Percentiles rank a stretch among this genome's conserved stretches.
phyloP scores from a whole-genome alignment of 2,113 vertebrate genomes.

The Cnemophilus loriae region DNA sequence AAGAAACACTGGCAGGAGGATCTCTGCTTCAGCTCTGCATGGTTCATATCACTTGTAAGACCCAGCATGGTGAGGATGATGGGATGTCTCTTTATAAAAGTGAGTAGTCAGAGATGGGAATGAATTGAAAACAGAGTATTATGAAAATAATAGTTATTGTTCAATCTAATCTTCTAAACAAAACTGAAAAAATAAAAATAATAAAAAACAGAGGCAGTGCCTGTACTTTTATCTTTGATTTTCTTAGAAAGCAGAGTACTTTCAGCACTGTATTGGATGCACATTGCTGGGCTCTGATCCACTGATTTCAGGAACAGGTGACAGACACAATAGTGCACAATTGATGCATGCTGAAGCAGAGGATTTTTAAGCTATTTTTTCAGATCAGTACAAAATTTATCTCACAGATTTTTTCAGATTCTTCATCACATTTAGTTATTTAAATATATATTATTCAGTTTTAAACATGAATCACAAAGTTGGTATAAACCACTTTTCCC shows the following conservation, averaged over 20 bases:
- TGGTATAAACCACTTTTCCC: neutral
- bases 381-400: neutral
- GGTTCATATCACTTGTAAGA: neutral
- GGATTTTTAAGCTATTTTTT: neutral
- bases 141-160: neutral
- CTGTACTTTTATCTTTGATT: neutral
- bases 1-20: neutral
- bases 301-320: neutral
- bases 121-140: neutral
- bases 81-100: neutral
- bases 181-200: neutral
- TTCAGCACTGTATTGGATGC: neutral
- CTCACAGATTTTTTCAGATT: neutral
- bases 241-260: neutral
- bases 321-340: neutral
- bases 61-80: neutral
- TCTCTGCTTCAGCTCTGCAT: neutral
- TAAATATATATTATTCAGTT: neutral
- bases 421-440: neutral
- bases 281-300: neutral
- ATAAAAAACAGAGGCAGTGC: neutral
- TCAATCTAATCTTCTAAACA: neutral
- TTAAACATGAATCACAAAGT: neutral
- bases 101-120: neutral
- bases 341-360: neutral